These are phyloP conservation scores for Leptinotarsa rubiginosa DNA, from an alignment of 2,888 invertebrate species.

Conservation along the genomic window DNA sequence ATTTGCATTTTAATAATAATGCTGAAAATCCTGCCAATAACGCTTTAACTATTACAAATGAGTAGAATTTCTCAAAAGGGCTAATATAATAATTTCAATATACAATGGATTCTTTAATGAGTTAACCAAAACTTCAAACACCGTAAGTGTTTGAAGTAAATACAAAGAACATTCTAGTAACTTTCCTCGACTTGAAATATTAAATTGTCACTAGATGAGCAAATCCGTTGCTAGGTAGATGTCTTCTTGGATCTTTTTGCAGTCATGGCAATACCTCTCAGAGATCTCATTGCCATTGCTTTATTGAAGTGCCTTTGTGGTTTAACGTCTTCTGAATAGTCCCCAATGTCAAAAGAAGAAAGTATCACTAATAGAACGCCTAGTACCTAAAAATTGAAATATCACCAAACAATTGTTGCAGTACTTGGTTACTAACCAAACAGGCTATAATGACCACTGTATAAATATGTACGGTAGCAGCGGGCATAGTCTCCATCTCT, in stretches of 20 bases:
- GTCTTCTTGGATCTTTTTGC: conserved; percentile 56
- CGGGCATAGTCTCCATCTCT: conserved; percentile 85
- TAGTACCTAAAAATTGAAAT: conserved; percentile 71
- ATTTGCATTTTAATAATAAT: no score
- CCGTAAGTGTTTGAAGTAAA: neutral
- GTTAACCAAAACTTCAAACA: neutral
- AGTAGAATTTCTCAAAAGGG: no score
- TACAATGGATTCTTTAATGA: no score
- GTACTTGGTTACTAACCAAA: conserved; percentile 71
- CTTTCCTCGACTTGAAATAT: conserved; percentile 26
- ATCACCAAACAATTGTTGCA: neutral
- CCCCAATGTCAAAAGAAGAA: conserved; percentile 75
- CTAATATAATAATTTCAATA: no score
- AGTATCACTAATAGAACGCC: conserved; percentile 86
- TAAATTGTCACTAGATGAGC: conserved; percentile 10
- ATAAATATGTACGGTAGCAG: conserved; percentile 85
- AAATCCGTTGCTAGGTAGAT: conserved; percentile 45
- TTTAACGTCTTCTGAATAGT: conserved; percentile 72
- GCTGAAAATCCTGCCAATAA: no score
- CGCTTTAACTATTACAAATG: no score
- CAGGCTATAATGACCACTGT: conserved; percentile 89
- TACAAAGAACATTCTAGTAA: neutral
- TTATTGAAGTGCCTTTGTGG: conserved; percentile 88
- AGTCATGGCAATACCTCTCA: conserved; percentile 67
- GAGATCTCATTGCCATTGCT: conserved; percentile 89